Base-by-base conservation (phyloP, 2,113 vertebrate species). In the Paraplagusia blochii region DNA sequence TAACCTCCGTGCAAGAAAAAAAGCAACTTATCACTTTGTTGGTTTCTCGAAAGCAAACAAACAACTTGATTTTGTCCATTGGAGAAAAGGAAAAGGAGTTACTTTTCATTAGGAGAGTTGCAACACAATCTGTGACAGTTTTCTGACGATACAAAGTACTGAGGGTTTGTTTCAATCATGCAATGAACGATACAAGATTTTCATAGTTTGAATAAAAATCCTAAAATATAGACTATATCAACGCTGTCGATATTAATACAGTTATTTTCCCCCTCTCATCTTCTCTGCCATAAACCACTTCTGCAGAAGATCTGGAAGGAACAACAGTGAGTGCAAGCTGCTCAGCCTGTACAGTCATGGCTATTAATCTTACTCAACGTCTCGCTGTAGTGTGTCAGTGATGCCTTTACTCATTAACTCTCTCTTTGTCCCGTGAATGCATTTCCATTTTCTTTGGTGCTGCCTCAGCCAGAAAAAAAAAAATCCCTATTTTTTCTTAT, bases 371-470 rank as follows among this genome's bases (percentile, higher is more conserved):
- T n/a, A 13, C 17, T 33, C 38, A 9, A 1, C 40, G 13, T 46
- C 15, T 54, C 1, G 40, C 38, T 33, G 15, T 35, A 18, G 34
- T 39, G 11, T 64, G 47, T 49, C 52, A 33, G 11, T 45, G 38
- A 14, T 39, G 10, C 15, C n/a, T 38, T 49, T 40, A 34, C 17
- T 58, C 33, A 54, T 55, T 63, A 53, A 47, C 36, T 53, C 34
- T 40, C 39, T 42, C 48, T 15, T 9, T 17, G 16, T 33, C 29
- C 16, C 45, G 15, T n/a, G 16, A 1, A 9, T 43, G 34, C 55
- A 16, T 39, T 16, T 15, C 15, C 17, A 33, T 16, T 1, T 11
- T 46, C 29, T 52, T 35, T 29, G 15, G 33, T 45, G 57, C 53
- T 62, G 17, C 0, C 38, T 63, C 16, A 2, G 47, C 48, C 53